Base-by-base conservation (phyloP, 2,113 vertebrate species). In the Mola mola region DNA sequence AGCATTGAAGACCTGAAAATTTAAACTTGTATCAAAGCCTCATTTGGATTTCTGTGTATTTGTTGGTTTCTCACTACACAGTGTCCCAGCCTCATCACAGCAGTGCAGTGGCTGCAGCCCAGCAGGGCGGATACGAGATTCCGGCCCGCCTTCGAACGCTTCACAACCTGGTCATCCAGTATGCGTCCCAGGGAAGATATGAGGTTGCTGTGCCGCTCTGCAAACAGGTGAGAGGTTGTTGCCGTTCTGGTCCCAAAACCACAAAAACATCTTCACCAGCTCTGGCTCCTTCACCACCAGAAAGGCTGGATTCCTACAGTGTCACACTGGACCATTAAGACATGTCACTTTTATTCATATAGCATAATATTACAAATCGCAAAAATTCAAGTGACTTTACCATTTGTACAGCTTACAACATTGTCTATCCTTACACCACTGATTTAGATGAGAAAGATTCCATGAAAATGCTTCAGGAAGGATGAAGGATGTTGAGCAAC, bases 81-180 rank as follows among this genome's bases (percentile, higher is more conserved):
- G 86, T 85, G 19, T 81, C 77, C 0, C 90, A 85, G 44, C 52
- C 51, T 7, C 88, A 77, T 57, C 87, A 83, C 82, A 87, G 87
- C 33, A 86, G 87, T 7, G 86, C 90, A 24, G 83, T 91, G 8
- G 83, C 86, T 0, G 93, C 91, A 0, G 94, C 93, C 0, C 93
- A 95, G 74, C 95, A 94, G 61, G 93, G 93, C 0, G 94, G 94
- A 15, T 96, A 95, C 1, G 95, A 96, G 88, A 94, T 96, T 66
- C 95, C 95, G 0, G 93, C 93, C 1, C 93, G 94, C 17, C 92
- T 95, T 0, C 87, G 94, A 11, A 95, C 94, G 0, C 90, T 96
- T 36, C 95, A 96, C 90, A 95, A 95, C 88, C 90, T 96, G 5
- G 95, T 95, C 41, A 94, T 95, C 89, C 94, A 96, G 91, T 95